Percentiles rank a stretch among this genome's conserved stretches.
Evolutionary conservation across 2,113 vertebrate genomes (phyloP).

Genomic region (Zosterops borbonicus): DNA sequence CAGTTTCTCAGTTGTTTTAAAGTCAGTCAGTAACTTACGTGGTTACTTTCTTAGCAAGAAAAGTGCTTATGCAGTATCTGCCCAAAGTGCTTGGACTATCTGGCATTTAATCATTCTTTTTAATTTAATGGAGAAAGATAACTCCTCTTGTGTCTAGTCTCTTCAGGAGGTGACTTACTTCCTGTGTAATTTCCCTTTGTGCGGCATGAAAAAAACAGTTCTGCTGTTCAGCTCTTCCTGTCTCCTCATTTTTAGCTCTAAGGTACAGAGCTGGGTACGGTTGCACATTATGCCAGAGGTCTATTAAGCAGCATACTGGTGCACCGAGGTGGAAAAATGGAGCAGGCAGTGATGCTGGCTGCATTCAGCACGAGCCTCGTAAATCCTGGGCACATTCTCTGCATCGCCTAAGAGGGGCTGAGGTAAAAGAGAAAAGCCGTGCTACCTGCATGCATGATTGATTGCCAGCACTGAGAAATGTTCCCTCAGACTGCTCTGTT

Average conservation of each 20-base stretch:
- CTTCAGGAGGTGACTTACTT: slow-evolving; percentile 48
- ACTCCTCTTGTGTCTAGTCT: neutral
- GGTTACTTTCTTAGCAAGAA: neutral
- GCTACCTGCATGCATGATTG: neutral
- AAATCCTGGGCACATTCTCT: slow-evolving; percentile 20
- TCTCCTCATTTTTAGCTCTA: slow-evolving; percentile 43
- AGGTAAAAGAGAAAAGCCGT: slow-evolving; percentile 10
- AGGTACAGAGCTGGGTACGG: neutral
- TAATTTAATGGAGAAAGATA: slow-evolving; percentile 13
- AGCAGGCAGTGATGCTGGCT: slow-evolving; percentile 42
- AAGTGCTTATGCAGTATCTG: neutral
- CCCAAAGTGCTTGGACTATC: neutral
- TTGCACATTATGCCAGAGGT: slow-evolving; percentile 45
- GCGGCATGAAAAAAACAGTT: slow-evolving; percentile 12
- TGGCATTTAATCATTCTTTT: slow-evolving; percentile 12
- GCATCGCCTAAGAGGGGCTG: neutral
- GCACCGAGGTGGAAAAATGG: slow-evolving; percentile 55
- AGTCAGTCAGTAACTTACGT: neutral
- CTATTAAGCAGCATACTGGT: slow-evolving; percentile 62
- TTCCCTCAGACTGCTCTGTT: accelerated
- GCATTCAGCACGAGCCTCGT: neutral
- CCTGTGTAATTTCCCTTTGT: slow-evolving; percentile 39
- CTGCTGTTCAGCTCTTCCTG: slow-evolving; percentile 12
- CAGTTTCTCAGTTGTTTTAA: neutral
- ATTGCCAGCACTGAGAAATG: neutral